Conservation (phyloP, 2,797 vertebrate species). For the Microctenopoma stevenorrisi region DNA sequence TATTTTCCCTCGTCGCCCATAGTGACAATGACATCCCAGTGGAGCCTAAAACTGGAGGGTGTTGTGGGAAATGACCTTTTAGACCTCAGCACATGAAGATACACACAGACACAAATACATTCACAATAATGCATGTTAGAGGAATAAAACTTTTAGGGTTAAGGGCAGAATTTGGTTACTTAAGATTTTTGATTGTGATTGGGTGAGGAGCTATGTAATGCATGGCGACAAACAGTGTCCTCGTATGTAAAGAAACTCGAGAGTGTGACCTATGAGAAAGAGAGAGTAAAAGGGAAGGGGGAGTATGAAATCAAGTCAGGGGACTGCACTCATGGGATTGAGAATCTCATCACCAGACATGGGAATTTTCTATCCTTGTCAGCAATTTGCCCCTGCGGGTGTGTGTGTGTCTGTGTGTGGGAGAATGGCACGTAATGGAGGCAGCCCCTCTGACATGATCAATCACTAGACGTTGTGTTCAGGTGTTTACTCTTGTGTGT, state of each 20-base stretch:
- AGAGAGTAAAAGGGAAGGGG: constrained; percentile 3
- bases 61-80: constrained; percentile 75
- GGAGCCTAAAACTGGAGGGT: constrained; percentile 50
- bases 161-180: no score
- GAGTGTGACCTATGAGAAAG: background rate
- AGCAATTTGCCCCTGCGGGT: constrained; percentile 49
- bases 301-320: constrained; percentile 37
- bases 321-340: constrained; percentile 21
- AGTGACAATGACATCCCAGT: constrained; percentile 65
- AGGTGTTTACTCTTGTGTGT: constrained; percentile 12
- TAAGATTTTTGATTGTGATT: no score
- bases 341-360: constrained; percentile 47
- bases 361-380: constrained; percentile 42
- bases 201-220: background rate
- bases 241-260: background rate
- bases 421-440: constrained; percentile 18
- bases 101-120: background rate
- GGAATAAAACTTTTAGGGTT: background rate
- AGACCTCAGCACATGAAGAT: constrained; percentile 29
- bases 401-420: constrained; percentile 11
- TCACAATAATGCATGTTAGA: background rate
- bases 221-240: background rate
- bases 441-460: constrained; percentile 54
- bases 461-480: constrained; percentile 25
- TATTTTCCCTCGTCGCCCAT: constrained; percentile 62